Evolutionary conservation across 2,888 invertebrate genomes (phyloP), one percentile per base, ranked within the genome.

Genomic region (Calliphora vomitoria): DNA sequence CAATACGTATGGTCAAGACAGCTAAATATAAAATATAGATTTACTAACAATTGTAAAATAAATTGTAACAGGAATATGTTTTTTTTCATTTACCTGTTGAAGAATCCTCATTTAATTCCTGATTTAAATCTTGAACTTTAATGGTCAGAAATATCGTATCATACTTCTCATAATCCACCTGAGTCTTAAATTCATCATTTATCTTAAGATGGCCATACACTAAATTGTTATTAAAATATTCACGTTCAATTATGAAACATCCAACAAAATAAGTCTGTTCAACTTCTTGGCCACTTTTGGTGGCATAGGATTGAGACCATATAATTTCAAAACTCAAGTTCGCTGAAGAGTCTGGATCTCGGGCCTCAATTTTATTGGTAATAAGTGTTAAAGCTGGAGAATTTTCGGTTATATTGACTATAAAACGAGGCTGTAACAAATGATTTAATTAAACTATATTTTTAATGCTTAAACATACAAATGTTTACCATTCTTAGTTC

Each of bases 301-400:
- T 95, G 4, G 95, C 95, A 89, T 94, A 95, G 0, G 95, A 94
- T 0, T 93, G 91, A 0, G 93, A 91, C 96, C 96, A 96, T 88
- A 95, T 93, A 55, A 96, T 96, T 64, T 93, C 93, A 89, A 96
- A 95, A 47, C 90, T 89, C 55, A 96, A 92, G 13, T 94, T 89
- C 0, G 96, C 95, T 0, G 94, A 94, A 5, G 95, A 95, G 90
- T 96, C 96, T 0, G 95, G 94, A 92, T 96, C 96, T 0, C 93
- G 94, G 1, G 95, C 96, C 5, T 91, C 93, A 85, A 96, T 90
- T 75, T 93, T 92, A 1, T 92, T 89, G 0, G 93, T 93, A 53
- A 96, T 93, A 72, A 90, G 66, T 66, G 91, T 92, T 0, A 94
- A 94, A 10, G 91, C 91, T 0, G 92, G 91, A 0, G 94, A 94